These are phyloP conservation scores for Thalassophryne amazonica DNA, from an alignment of 2,797 vertebrate genomes.

Conservation along the genomic window DNA sequence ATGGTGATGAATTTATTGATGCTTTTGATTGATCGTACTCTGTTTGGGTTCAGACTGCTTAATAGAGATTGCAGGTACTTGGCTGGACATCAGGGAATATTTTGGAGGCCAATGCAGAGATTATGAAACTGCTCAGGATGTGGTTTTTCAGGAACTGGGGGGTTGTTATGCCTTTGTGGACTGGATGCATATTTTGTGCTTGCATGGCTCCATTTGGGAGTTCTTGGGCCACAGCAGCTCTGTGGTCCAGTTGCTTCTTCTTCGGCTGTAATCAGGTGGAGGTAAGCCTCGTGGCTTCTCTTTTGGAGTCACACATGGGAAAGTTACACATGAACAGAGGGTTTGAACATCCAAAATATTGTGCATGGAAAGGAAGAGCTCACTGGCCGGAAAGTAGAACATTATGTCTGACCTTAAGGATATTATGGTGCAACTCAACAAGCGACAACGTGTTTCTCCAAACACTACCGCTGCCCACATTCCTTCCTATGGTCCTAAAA, in stretches of 20 bases:
- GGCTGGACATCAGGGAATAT: slow-evolving; percentile 22
- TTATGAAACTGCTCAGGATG: slow-evolving; percentile 34
- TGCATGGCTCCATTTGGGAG: slow-evolving; percentile 33
- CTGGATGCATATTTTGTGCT: slow-evolving; percentile 50
- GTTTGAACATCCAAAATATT: slow-evolving; percentile 20
- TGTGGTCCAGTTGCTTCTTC: slow-evolving; percentile 48
- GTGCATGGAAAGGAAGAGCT: slow-evolving; percentile 14
- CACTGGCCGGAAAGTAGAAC: slow-evolving; percentile 28
- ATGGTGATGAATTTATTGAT: slow-evolving; percentile 44
- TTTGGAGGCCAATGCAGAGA: slow-evolving; percentile 30
- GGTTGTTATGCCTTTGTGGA: slow-evolving; percentile 7
- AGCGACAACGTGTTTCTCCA: slow-evolving; percentile 7
- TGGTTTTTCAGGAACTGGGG: slow-evolving; percentile 31
- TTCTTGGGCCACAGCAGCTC: slow-evolving; percentile 28
- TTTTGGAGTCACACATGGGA: slow-evolving; percentile 55
- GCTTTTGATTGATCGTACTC: slow-evolving; percentile 37
- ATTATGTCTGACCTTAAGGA: slow-evolving; percentile 39
- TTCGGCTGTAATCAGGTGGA: slow-evolving; percentile 62
- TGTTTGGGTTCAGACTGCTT: slow-evolving; percentile 29
- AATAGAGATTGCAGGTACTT: slow-evolving; percentile 57
- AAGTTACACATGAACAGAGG: slow-evolving; percentile 22
- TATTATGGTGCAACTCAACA: slow-evolving; percentile 10
- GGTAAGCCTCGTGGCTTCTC: slow-evolving; percentile 40
- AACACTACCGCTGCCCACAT: slow-evolving; percentile 16
- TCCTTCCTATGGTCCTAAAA: slow-evolving; percentile 3